Base-by-base conservation (phyloP, 1,140 invertebrate genomes). In the Ceratina japonica region DNA sequence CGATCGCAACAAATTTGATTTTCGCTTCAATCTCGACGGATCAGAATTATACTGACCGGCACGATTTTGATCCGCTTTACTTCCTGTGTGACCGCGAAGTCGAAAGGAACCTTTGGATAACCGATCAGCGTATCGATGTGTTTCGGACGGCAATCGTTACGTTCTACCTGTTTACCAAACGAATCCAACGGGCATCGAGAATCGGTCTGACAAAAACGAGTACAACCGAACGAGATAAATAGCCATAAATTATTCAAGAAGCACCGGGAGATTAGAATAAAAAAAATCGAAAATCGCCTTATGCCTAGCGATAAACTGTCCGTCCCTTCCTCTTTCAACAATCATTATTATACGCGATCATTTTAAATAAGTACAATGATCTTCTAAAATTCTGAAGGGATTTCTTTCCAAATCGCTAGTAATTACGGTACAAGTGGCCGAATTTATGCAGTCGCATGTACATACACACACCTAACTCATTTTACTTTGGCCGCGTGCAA, bases 111-210 rank as follows among this genome's bases (percentile, higher is more conserved):
- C 51, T 22, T 77, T 74, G 37, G 61, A 77, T 52, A 62, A 77
- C 31, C 31, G 68, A 59, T 75, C 72, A 63, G 84, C 83, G 81
- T 86, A 86, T 91, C 90, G 90, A 91, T 91, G 90, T 91, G 86
- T 84, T 80, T 81, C 88, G 90, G 90, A 91, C 90, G 90, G 90
- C 90, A 90, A 88, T 88, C 76, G 84, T 83, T 85, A 63, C 65
- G 59, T 75, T 84, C 65, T 77, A n/a, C n/a, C 73, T 18, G n/a
- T n/a, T 54, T 44, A 51, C 20, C 24, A 71, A 44, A 44, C 63
- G 49, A n/a, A 31, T 64, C 51, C 66, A 70, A 70, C 80, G 78
- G 73, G 37, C 78, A 77, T 81, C 77, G 80, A 74, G 68, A 51
- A 20, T 37, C 31, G 4, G 62, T 58, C 31, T 65, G 76, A 79